Percentiles rank a stretch among this genome's conserved stretches.
phyloP scores from a whole-genome alignment of 2,113 vertebrate genomes.

The Riparia riparia region DNA sequence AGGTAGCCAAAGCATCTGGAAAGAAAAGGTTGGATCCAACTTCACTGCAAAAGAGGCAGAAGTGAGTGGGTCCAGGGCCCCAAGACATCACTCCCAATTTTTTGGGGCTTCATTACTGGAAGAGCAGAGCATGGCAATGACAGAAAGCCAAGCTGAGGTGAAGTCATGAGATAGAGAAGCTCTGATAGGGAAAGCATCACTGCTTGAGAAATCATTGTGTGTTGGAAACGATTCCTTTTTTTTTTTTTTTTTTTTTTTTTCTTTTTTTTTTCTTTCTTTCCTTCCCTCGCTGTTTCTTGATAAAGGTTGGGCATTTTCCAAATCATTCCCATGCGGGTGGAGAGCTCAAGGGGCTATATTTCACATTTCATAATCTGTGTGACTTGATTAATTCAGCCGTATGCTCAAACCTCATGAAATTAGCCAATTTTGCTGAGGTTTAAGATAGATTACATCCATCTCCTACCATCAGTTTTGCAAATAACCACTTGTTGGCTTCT shows the following conservation, averaged over 20 bases:
- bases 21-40: not conserved
- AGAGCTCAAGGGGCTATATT: not conserved
- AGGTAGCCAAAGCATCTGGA: not conserved
- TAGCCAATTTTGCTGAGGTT: constrained; percentile 19
- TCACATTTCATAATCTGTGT: not conserved
- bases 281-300: rapidly evolving
- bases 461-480: constrained; percentile 13
- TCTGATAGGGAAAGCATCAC: not conserved
- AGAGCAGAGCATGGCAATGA: rapidly evolving
- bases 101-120: not conserved
- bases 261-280: not conserved
- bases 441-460: constrained; percentile 36
- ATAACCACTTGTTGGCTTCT: constrained; percentile 31
- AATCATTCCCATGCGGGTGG: rapidly evolving
- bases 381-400: not conserved
- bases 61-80: not conserved
- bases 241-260: not conserved
- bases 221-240: not conserved
- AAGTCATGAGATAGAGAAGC: not conserved
- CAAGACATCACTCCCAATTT: rapidly evolving
- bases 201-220: rapidly evolving
- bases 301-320: not conserved
- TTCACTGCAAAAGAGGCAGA: not conserved
- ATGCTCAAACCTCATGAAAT: not conserved
- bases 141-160: not conserved